These are phyloP conservation scores for Platypus cylindrus DNA, from an alignment of 2,888 invertebrate genomes.

Conservation along the genomic window DNA sequence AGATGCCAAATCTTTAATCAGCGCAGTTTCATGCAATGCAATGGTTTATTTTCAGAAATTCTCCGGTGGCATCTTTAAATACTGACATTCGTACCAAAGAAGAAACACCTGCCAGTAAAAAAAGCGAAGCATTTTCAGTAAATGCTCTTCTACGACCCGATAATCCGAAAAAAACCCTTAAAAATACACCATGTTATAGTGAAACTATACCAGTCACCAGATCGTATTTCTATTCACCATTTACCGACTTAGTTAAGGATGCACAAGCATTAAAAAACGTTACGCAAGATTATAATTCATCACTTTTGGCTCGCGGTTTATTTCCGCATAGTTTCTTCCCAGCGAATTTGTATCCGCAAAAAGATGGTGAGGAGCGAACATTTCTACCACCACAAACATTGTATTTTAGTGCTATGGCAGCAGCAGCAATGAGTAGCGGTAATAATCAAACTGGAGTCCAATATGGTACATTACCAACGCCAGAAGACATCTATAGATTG, in stretches of 20 bases:
- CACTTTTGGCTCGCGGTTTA: conserved; percentile 36
- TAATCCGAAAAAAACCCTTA: conserved; percentile 40
- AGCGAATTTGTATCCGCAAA: conserved; percentile 40
- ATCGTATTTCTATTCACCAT: conserved; percentile 52
- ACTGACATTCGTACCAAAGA: conserved; percentile 33
- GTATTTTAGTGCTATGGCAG: conserved; percentile 56
- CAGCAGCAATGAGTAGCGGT: conserved; percentile 45
- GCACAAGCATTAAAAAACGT: conserved; percentile 34
- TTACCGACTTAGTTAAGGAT: conserved; percentile 49
- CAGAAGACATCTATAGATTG: conserved; percentile 47
- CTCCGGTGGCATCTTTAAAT: conserved; percentile 32
- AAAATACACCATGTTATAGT: conserved; percentile 32
- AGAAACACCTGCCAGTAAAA: conserved; percentile 40
- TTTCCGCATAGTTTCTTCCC: conserved; percentile 42
- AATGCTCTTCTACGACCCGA: conserved; percentile 72
- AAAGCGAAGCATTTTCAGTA: conserved; percentile 75
- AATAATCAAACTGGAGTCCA: conserved; percentile 28
- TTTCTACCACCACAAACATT: conserved; percentile 41
- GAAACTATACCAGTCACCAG: conserved; percentile 42
- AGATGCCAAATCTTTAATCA: neutral
- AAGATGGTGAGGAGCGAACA: conserved; percentile 35
- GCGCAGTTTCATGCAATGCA: neutral
- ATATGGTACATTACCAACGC: conserved; percentile 39
- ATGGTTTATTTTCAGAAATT: conserved; percentile 4
- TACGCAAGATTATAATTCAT: conserved; percentile 29